These are phyloP conservation scores for Taurulus bubalis DNA, from an alignment of 2,113 vertebrate genomes.

Conservation along the genomic window DNA sequence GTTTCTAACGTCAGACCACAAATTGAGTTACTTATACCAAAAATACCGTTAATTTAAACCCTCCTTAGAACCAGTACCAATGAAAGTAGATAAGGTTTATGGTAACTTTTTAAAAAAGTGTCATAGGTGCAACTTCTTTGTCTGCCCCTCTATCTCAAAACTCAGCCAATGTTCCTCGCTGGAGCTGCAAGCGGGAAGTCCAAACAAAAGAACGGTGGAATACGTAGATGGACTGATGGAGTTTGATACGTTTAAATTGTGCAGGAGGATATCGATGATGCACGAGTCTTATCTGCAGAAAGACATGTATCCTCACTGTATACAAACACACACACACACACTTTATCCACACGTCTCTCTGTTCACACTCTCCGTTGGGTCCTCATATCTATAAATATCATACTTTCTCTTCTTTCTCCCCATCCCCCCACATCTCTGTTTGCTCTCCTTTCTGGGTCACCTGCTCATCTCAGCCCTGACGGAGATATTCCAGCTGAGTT, in stretches of 20 bases:
- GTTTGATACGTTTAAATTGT: constrained; percentile 45
- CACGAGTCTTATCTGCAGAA: constrained; percentile 62
- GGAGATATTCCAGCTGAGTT: constrained; percentile 67
- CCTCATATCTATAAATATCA: constrained; percentile 78
- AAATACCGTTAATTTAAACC: background rate
- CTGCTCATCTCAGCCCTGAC: constrained; percentile 67
- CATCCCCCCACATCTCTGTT: constrained; percentile 56
- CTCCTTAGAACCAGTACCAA: background rate
- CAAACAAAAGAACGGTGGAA: constrained; percentile 9
- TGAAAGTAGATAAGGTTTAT: background rate
- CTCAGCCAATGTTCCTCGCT: background rate
- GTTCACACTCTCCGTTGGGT: constrained; percentile 57
- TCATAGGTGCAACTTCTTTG: constrained; percentile 2
- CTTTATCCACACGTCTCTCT: constrained; percentile 54
- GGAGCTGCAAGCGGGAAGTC: constrained; percentile 9
- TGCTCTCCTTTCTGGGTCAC: constrained; percentile 76
- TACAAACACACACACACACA: constrained; percentile 35
- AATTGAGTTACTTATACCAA: no score
- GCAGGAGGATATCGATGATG: constrained; percentile 54
- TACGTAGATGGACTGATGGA: constrained; percentile 28
- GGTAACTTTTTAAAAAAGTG: background rate
- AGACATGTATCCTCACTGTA: constrained; percentile 35
- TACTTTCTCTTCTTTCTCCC: constrained; percentile 41
- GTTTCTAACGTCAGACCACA: no score
- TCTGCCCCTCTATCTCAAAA: constrained; percentile 23